Evolutionary conservation across 2,113 vertebrate species (phyloP).

Genomic region (Gambusia affinis): DNA sequence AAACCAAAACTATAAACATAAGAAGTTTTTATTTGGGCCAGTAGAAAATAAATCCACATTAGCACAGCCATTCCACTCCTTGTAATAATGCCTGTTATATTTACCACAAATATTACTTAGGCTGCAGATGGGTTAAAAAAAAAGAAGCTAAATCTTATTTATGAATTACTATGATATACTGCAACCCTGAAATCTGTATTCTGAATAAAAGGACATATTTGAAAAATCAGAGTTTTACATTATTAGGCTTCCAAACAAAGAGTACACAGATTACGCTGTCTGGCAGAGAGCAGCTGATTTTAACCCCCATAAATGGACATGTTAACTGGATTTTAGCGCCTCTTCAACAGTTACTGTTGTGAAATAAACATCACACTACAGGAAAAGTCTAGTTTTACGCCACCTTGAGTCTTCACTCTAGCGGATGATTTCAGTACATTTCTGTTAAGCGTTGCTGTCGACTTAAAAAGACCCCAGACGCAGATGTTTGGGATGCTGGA

Average conservation of each 20-base stretch:
- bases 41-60: too few species aligned
- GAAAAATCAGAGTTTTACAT: neutral
- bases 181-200: neutral
- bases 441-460: constrained; percentile 39
- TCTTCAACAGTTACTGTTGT: too few species aligned
- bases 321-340: neutral
- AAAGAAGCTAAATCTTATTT: too few species aligned
- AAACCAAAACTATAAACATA: too few species aligned
- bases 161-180: neutral
- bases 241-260: neutral
- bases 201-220: neutral
- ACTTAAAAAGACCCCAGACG: constrained; percentile 57
- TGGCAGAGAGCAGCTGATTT: neutral
- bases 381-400: neutral
- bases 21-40: too few species aligned
- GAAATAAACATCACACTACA: neutral
- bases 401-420: neutral
- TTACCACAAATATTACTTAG: too few species aligned
- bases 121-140: neutral
- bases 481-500: constrained; percentile 39
- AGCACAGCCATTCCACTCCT: too few species aligned
- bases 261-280: neutral
- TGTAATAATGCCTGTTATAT: too few species aligned
- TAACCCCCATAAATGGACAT: neutral
- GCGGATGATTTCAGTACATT: neutral